A percentile compares a stretch with the other conserved stretches of the same genome.
Evolutionary conservation across 1,140 invertebrate genomes (phyloP).

Genomic region (Apis laboriosa): DNA sequence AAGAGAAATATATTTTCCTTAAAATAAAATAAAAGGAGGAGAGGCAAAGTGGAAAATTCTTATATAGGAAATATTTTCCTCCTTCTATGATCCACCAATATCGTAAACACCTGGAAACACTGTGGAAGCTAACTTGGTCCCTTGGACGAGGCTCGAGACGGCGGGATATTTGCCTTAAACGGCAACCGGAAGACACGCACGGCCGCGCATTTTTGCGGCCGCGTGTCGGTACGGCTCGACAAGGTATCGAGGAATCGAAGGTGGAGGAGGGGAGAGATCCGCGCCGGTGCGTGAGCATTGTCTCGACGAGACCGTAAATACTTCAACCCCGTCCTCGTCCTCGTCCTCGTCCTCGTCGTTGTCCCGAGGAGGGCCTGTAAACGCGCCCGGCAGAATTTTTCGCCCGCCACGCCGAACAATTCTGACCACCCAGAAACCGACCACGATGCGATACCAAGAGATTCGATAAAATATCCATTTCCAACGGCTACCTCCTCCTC

Average conservation of each 20-base stretch:
- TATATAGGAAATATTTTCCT: no score
- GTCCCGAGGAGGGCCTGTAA: slow-evolving; percentile 46
- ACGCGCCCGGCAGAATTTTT: slow-evolving; percentile 54
- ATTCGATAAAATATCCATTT: slow-evolving; percentile 50
- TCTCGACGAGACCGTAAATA: slow-evolving; percentile 73
- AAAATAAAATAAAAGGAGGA: no score
- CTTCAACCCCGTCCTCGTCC: slow-evolving; percentile 63
- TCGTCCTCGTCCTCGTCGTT: slow-evolving; percentile 26
- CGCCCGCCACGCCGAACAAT: slow-evolving; percentile 53
- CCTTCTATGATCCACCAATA: no score
- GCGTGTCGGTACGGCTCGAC: slow-evolving; percentile 38
- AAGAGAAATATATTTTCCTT: no score
- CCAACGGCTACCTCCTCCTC: slow-evolving; percentile 28
- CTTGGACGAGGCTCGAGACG: background rate
- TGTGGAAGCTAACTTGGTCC: no score
- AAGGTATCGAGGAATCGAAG: slow-evolving; percentile 47
- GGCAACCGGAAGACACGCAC: slow-evolving; percentile 32
- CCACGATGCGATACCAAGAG: slow-evolving; percentile 19
- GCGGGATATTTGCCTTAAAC: slow-evolving; percentile 47
- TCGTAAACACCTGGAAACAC: no score
- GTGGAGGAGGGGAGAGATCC: slow-evolving; percentile 6
- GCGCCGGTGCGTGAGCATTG: slow-evolving; percentile 69
- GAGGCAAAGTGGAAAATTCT: background rate
- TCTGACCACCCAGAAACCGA: slow-evolving; percentile 59
- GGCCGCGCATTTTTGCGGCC: slow-evolving; percentile 27